These are phyloP conservation scores for Eustalomyia histrio DNA, from an alignment of 2,888 invertebrate genomes.

Conservation along the genomic window DNA sequence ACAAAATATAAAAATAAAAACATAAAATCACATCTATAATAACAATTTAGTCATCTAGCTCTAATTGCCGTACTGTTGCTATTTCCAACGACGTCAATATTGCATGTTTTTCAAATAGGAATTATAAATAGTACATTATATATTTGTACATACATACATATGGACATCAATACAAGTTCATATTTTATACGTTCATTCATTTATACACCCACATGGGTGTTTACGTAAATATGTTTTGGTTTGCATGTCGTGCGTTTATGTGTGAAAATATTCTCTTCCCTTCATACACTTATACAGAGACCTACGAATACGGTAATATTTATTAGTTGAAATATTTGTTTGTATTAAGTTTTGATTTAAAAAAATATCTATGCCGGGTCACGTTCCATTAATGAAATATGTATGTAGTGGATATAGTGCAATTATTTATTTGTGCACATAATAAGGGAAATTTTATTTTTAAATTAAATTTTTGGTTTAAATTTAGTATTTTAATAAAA, in stretches of 20 bases:
- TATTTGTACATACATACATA: neutral
- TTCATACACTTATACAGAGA: neutral
- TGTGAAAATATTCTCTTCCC: neutral
- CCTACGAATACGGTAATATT: conserved; percentile 26
- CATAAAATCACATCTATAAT: conserved; percentile 30
- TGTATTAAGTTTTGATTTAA: conserved; percentile 18
- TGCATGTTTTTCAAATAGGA: conserved; percentile 19
- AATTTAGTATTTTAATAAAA: too few species aligned
- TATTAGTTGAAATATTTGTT: conserved; percentile 42
- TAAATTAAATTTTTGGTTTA: neutral
- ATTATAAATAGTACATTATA: neutral
- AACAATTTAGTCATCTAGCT: conserved; percentile 52
- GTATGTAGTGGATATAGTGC: conserved; percentile 12
- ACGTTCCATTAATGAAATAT: conserved; percentile 33
- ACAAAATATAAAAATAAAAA: conserved; percentile 13
- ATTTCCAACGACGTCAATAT: neutral
- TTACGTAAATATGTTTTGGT: neutral
- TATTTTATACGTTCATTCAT: neutral
- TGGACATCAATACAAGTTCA: neutral
- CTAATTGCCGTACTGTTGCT: conserved; percentile 57
- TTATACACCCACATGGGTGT: neutral
- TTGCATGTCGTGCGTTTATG: neutral
- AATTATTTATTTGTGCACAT: conserved; percentile 38
- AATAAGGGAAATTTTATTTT: neutral
- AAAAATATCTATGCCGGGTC: conserved; percentile 41